Conservation (phyloP, 2,113 vertebrate species). For the Tragelaphus imberbis region DNA sequence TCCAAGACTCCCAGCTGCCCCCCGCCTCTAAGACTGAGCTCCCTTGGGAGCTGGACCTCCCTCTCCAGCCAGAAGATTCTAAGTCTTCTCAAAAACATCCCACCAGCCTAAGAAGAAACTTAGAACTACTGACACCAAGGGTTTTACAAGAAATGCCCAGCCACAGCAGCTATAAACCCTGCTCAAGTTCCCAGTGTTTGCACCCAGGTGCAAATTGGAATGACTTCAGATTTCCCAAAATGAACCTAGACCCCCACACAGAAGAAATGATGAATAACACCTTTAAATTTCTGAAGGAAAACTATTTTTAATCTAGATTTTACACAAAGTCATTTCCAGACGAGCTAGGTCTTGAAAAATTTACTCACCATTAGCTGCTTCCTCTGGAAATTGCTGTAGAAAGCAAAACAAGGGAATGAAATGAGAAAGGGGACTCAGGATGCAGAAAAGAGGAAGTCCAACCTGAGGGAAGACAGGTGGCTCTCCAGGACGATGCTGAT, state of each 20-base stretch:
- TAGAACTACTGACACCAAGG: neutral
- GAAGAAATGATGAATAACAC: neutral
- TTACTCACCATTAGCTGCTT: no score
- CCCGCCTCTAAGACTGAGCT: no score
- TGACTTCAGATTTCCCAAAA: neutral
- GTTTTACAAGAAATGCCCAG: neutral
- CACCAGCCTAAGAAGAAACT: neutral
- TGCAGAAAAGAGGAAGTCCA: neutral
- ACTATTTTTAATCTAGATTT: neutral
- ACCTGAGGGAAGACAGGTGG: neutral
- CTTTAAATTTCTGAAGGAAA: neutral
- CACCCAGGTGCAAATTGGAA: neutral
- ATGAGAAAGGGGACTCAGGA: fast-evolving
- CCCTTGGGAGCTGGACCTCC: no score
- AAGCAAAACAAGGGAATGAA: neutral
- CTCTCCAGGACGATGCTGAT: neutral
- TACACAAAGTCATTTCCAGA: neutral
- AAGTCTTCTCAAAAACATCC: neutral
- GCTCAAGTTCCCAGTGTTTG: fast-evolving
- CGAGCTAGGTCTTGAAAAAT: neutral
- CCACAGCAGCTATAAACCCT: no score
- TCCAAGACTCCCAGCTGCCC: neutral
- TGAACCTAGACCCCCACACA: neutral
- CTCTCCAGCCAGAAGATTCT: neutral
- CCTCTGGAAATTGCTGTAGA: neutral